These are phyloP conservation scores for Drosophila chauvacae DNA, from an alignment of 1,140 invertebrate species.

Conservation along the genomic window DNA sequence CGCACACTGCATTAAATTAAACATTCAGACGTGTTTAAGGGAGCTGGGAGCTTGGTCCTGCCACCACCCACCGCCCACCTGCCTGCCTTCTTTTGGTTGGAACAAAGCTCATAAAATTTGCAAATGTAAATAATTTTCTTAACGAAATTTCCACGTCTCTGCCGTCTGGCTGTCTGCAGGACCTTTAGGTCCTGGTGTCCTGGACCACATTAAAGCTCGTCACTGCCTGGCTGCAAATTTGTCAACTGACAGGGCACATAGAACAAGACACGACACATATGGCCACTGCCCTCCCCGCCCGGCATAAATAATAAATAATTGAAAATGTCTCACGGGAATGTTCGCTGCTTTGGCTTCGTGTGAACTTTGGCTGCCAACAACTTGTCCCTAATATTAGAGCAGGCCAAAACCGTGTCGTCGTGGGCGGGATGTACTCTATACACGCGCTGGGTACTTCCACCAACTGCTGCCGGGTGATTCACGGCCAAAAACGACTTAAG, in stretches of 20 bases:
- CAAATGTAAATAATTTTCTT: conserved; percentile 82
- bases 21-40: conserved; percentile 67
- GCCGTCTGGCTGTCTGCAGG: conserved; percentile 36
- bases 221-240: conserved; percentile 67
- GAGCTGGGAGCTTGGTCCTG: conserved; percentile 48
- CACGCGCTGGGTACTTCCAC: neutral
- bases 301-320: conserved; percentile 81
- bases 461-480: neutral
- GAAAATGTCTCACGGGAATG: conserved; percentile 78
- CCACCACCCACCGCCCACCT: conserved; percentile 20
- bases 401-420: conserved; percentile 58
- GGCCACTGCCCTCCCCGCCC: conserved; percentile 39
- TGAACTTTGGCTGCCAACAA: conserved; percentile 77
- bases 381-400: conserved; percentile 77
- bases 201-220: conserved; percentile 75
- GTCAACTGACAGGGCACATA: conserved; percentile 60
- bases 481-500: conserved; percentile 7
- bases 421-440: conserved; percentile 26
- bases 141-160: conserved; percentile 76
- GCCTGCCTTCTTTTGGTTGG: neutral
- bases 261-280: conserved; percentile 64
- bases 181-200: conserved; percentile 2
- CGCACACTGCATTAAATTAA: conserved; percentile 62
- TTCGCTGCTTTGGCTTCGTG: conserved; percentile 62
- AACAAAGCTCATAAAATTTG: conserved; percentile 83